phyloP scores from a whole-genome alignment of 2,888 invertebrate genomes.

The Amiota communis region DNA sequence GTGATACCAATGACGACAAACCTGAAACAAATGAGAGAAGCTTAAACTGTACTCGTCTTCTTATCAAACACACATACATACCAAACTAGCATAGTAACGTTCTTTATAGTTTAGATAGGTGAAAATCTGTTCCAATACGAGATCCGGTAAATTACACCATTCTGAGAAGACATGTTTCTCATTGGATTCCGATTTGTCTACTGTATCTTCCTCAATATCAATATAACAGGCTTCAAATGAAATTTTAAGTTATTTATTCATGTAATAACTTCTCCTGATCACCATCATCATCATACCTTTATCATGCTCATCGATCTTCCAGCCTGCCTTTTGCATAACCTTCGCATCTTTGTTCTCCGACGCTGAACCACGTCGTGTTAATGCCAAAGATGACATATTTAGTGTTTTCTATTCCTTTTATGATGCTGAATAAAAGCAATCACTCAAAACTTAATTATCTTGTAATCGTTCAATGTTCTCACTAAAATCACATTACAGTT shows the following conservation, averaged over 20 bases:
- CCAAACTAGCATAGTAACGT: constrained; percentile 83
- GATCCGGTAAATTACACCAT: constrained; percentile 82
- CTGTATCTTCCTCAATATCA: constrained; percentile 72
- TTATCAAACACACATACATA: constrained; percentile 74
- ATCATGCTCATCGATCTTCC: constrained; percentile 68
- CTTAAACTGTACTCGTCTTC: neutral
- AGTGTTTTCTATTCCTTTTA: constrained; percentile 23
- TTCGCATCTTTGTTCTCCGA: constrained; percentile 35
- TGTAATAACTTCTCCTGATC: neutral
- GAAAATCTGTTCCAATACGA: constrained; percentile 83
- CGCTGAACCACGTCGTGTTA: neutral
- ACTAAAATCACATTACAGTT: too few species aligned
- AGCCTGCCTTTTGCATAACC: constrained; percentile 68
- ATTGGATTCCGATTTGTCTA: constrained; percentile 68
- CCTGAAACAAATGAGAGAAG: constrained; percentile 61
- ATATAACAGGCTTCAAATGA: constrained; percentile 74
- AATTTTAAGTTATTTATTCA: neutral
- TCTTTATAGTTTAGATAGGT: constrained; percentile 79
- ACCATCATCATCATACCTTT: constrained; percentile 54
- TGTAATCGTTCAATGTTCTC: constrained; percentile 4
- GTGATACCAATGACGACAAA: constrained; percentile 77
- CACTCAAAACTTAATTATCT: constrained; percentile 1
- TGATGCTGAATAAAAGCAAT: constrained; percentile 28
- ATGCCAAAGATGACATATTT: constrained; percentile 13
- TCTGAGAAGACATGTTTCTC: constrained; percentile 73